These are phyloP conservation scores for Hirundo rustica DNA, from an alignment of 2,797 vertebrate genomes.

Conservation along the genomic window DNA sequence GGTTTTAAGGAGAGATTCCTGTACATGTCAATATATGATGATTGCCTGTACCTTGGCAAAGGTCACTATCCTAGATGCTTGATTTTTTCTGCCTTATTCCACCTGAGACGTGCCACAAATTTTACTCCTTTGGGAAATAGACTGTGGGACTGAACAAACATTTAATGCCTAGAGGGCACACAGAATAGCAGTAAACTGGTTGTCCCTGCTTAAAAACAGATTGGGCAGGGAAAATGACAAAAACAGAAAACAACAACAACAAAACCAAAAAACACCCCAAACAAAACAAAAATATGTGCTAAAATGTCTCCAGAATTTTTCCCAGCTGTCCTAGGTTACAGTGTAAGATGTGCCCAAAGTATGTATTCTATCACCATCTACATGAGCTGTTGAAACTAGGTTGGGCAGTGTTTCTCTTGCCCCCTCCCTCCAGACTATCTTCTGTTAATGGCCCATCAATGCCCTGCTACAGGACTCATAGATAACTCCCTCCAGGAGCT, in stretches of 20 bases:
- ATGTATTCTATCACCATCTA: too few relatives aligned
- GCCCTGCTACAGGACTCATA: too few relatives aligned
- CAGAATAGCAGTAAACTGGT: not conserved
- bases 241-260: too few relatives aligned
- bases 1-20: not conserved
- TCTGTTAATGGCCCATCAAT: too few relatives aligned
- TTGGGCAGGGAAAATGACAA: not conserved
- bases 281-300: not conserved
- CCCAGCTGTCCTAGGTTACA: not conserved
- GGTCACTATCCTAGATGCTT: not conserved
- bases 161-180: not conserved
- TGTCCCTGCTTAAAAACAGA: not conserved
- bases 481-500: too few relatives aligned
- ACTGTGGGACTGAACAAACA: not conserved
- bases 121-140: not conserved
- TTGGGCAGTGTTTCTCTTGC: too few relatives aligned
- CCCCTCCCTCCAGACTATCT: too few relatives aligned
- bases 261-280: too few relatives aligned
- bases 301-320: not conserved
- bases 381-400: too few relatives aligned
- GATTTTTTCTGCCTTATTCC: slow-evolving; percentile 1
- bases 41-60: not conserved
- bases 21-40: not conserved
- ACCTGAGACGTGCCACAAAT: not conserved
- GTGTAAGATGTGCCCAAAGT: too few relatives aligned